Percentiles rank a stretch among this genome's conserved stretches.
These are phyloP conservation scores for Triops cancriformis DNA, from an alignment of 1,140 invertebrate genomes.

Conservation along the genomic window DNA sequence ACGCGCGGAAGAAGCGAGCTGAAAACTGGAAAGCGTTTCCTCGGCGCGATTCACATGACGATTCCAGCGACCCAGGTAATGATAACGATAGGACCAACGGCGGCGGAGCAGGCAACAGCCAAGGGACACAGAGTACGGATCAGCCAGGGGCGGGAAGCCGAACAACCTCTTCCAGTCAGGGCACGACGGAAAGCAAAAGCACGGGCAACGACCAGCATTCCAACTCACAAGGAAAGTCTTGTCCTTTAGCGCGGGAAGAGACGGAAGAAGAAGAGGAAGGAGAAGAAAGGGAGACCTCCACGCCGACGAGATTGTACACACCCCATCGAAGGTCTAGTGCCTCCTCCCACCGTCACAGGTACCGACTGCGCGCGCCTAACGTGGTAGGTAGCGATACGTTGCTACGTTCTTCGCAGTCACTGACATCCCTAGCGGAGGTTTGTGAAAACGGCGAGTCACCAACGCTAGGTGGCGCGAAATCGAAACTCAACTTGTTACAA, in stretches of 20 bases:
- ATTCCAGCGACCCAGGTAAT: conserved; percentile 56
- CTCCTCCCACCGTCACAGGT: background rate
- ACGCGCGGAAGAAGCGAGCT: conserved; percentile 64
- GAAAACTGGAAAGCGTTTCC: conserved; percentile 57
- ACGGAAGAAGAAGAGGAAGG: background rate
- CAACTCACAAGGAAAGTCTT: background rate
- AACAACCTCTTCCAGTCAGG: background rate
- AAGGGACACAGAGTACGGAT: background rate
- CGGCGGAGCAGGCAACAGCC: conserved; percentile 15
- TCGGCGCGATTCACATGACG: conserved; percentile 63
- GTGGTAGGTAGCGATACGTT: conserved; percentile 24
- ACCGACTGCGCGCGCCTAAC: background rate
- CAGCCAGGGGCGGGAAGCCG: background rate
- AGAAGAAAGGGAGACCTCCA: background rate
- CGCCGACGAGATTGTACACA: background rate
- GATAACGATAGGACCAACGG: conserved; percentile 15
- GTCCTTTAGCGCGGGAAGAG: background rate
- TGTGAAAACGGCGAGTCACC: conserved; percentile 16
- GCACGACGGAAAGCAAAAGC: background rate
- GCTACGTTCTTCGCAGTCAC: conserved; percentile 19
- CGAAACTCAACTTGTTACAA: background rate
- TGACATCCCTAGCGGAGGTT: conserved; percentile 23
- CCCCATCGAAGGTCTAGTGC: background rate
- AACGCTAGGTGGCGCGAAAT: background rate
- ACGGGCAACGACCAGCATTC: background rate